Evolutionary conservation across 1,140 invertebrate genomes (phyloP).

Genomic region (Diuraphis noxia): DNA sequence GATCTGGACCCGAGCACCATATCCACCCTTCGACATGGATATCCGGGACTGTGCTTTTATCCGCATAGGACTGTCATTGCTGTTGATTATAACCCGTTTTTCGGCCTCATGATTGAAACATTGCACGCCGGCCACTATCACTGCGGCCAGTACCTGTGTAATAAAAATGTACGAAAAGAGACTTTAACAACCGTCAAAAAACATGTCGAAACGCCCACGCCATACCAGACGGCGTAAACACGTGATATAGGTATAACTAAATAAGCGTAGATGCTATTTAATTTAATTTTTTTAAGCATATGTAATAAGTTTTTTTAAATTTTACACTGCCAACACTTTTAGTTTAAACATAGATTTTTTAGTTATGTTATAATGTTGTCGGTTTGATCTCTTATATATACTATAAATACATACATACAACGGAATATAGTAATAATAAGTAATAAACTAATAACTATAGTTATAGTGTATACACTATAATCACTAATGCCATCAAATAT

Average conservation of each 20-base stretch:
- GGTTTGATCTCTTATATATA: background rate
- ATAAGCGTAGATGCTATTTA: background rate
- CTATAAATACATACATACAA: background rate
- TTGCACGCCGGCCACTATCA: conserved; percentile 34
- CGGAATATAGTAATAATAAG: background rate
- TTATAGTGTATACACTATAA: background rate
- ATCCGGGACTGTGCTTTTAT: conserved; percentile 31
- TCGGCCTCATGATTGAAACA: conserved; percentile 30
- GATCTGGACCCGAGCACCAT: conserved; percentile 37
- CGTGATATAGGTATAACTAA: background rate
- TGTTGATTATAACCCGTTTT: background rate
- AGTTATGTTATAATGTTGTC: background rate
- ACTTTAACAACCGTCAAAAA: conserved; percentile 14
- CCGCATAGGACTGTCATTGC: background rate
- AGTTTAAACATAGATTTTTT: background rate
- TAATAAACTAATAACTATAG: too few species aligned
- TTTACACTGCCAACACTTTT: background rate
- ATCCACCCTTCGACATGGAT: background rate
- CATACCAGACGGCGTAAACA: background rate
- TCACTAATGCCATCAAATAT: background rate
- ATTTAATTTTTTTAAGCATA: background rate
- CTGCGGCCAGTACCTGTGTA: conserved; percentile 27
- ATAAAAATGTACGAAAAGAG: background rate
- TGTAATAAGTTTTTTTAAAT: conserved; percentile 6
- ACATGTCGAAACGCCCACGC: background rate